Conservation (phyloP, 2,113 vertebrate species). For the Cyanistes caeruleus region DNA sequence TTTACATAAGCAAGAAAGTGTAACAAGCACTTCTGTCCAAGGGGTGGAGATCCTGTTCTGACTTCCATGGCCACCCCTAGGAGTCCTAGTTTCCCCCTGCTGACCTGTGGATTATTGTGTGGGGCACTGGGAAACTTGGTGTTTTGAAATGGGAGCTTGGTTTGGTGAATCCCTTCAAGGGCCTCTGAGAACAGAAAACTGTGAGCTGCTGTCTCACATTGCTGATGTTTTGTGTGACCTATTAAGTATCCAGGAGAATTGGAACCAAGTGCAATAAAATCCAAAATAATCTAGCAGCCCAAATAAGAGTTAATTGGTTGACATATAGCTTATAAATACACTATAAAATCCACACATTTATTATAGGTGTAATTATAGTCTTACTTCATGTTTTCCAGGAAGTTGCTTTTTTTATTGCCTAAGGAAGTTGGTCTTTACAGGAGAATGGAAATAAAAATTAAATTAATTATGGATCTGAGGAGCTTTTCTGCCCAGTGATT, state of each 20-base stretch:
- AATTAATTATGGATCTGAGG: background rate
- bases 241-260: background rate
- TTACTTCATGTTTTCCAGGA: background rate
- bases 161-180: background rate
- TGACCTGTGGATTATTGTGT: accelerated
- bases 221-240: background rate
- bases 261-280: background rate
- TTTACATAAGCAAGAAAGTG: constrained; percentile 52
- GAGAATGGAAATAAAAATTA: background rate
- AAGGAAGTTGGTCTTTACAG: background rate
- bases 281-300: background rate
- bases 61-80: background rate
- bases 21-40: constrained; percentile 1
- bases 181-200: background rate
- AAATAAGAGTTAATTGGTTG: background rate
- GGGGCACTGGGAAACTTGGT: background rate
- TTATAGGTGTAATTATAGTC: background rate
- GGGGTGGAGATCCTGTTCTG: background rate
- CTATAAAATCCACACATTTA: background rate
- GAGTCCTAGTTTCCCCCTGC: background rate
- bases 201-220: background rate
- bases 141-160: background rate
- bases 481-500: background rate
- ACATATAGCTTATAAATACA: background rate
- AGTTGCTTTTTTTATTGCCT: background rate